phyloP scores from a whole-genome alignment of 2,113 vertebrate species.

The Synchiropus splendidus region DNA sequence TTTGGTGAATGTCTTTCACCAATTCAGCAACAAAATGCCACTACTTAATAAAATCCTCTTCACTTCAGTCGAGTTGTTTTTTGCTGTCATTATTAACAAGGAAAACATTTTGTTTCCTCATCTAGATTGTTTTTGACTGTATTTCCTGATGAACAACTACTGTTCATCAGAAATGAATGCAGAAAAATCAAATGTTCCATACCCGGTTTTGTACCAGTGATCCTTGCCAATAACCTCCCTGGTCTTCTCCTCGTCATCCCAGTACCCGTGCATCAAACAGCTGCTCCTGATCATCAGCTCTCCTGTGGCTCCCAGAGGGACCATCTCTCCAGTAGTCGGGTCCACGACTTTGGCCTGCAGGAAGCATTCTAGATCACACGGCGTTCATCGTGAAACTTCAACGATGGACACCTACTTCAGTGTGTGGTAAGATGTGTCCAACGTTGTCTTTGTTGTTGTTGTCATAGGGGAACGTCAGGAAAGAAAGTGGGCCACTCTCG shows the following conservation, averaged over 20 bases:
- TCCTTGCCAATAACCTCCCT: constrained; percentile 65
- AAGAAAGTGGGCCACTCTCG: constrained; percentile 89
- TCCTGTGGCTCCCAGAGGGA: constrained; percentile 71
- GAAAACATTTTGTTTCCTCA: too few species aligned
- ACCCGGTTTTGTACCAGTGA: constrained; percentile 92
- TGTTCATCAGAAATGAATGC: too few species aligned
- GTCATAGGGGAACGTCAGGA: constrained; percentile 74
- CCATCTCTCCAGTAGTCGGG: constrained; percentile 44
- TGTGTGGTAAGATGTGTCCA: constrained; percentile 77
- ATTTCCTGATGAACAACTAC: too few species aligned
- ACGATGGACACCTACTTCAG: constrained; percentile 71
- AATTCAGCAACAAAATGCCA: too few species aligned
- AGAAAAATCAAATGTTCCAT: constrained; percentile 29
- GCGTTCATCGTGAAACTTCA: not conserved
- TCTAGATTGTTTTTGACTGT: too few species aligned
- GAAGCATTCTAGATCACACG: not conserved
- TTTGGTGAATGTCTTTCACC: too few species aligned
- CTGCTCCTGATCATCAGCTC: constrained; percentile 84
- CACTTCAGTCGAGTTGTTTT: too few species aligned
- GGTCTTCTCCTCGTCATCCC: constrained; percentile 75
- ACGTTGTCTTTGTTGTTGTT: constrained; percentile 68
- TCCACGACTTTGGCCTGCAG: constrained; percentile 82
- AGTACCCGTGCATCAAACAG: constrained; percentile 90
- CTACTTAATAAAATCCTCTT: too few species aligned
- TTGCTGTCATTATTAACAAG: too few species aligned